Evolutionary conservation across 2,888 invertebrate species (phyloP), one percentile per base, ranked within the genome.

Genomic region (Luffia ferchaultella): DNA sequence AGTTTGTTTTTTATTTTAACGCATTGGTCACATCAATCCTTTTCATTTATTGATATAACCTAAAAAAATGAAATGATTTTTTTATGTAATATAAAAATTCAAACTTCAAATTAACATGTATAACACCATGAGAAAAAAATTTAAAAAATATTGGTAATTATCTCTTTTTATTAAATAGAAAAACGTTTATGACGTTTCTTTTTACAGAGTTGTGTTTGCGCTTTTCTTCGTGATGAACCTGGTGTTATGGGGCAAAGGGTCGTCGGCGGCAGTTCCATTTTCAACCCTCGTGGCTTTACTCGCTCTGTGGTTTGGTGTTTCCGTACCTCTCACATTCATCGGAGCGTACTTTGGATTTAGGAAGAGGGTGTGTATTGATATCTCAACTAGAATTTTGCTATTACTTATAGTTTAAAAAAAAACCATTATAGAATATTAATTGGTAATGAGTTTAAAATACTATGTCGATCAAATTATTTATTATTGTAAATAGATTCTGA

Each of bases 321-420:
- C 98, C 1, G 96, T 98, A 54, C 99, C 99, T 1, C 87, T 99
- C 54, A 98, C 98, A 1, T 99, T 99, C 75, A 90, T 98, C 57
- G 99, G 99, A 20, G 96, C 99, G 44, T 98, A 97, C 83, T 97
- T 99, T 77, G 99, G 99, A 55, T 99, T 98, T 80, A 93, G 97
- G 66, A 97, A 97, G 85, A 86, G 96, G 85, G 96, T 96, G 77
- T 86, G 86, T 77, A 19, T 42, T 45, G 43, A 18, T 51, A 49
- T 52, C 42, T 19, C 42, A 50, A 52, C 9, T 20, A 45, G 48
- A n/a, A 40, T 49, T 20, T 43, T 43, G 53, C n/a, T 42, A 51
- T 18, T 52, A 44, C 17, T 17, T 18, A n/a, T n/a, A n/a, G n/a
- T n/a, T n/a, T n/a, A n/a, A n/a, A n/a, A n/a, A n/a, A n/a, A n/a